Percentiles rank a stretch among this genome's conserved stretches.
Conservation (phyloP, 2,888 invertebrate genomes). For the Drosophila kuntzei region DNA sequence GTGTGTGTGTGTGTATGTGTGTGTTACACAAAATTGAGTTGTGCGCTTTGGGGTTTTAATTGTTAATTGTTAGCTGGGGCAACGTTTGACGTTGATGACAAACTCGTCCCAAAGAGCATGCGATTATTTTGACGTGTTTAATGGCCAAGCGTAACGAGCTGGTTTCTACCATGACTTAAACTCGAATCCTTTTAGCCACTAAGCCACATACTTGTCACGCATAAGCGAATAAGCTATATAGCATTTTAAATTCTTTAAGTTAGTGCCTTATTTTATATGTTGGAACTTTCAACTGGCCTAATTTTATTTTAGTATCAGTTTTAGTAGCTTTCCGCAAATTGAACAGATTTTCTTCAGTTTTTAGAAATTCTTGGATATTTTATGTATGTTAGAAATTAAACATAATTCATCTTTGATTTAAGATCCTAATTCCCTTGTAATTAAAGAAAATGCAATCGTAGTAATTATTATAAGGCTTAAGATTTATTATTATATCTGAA, state of each 20-base stretch:
- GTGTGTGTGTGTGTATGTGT: slow-evolving; percentile 23
- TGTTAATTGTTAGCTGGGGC: slow-evolving; percentile 77
- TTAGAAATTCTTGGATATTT: no score
- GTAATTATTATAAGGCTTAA: no score
- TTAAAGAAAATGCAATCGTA: no score
- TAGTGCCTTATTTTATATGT: not conserved
- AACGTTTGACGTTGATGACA: slow-evolving; percentile 66
- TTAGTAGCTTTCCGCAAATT: not conserved
- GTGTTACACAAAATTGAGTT: slow-evolving; percentile 73
- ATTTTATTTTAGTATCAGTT: not conserved
- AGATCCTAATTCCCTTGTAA: no score
- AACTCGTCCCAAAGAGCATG: slow-evolving; percentile 35
- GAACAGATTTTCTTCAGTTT: not conserved
- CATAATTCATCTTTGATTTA: no score
- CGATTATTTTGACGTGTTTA: slow-evolving; percentile 61
- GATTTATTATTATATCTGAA: no score
- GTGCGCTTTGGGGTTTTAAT: slow-evolving; percentile 80
- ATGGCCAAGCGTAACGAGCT: slow-evolving; percentile 28
- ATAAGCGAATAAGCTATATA: slow-evolving; percentile 20
- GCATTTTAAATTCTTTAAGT: slow-evolving; percentile 19
- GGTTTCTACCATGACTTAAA: slow-evolving; percentile 17
- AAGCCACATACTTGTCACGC: slow-evolving; percentile 20
- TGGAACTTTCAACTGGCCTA: not conserved
- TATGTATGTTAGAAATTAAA: no score
- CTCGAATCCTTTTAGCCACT: slow-evolving; percentile 13